Percentiles rank a stretch among this genome's conserved stretches.
phyloP scores from a whole-genome alignment of 2,113 vertebrate genomes.

The Syngnathus floridae region DNA sequence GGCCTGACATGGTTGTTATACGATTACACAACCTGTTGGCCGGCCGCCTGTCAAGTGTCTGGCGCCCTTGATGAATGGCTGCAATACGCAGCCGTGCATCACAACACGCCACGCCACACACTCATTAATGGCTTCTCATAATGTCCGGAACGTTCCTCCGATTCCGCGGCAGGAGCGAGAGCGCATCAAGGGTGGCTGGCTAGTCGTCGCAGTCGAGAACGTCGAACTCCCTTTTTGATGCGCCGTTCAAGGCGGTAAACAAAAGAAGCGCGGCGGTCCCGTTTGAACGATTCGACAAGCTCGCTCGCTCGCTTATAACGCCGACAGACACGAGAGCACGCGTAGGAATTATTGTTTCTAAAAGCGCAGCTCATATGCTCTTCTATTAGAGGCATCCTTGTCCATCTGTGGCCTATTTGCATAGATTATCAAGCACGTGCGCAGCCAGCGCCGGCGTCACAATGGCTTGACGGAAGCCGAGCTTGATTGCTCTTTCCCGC shows the following conservation, averaged over 20 bases:
- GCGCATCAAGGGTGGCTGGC: neutral
- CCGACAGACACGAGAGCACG: neutral
- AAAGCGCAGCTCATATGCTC: slow-evolving; percentile 44
- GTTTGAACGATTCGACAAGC: slow-evolving; percentile 69
- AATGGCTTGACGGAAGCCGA: slow-evolving; percentile 49
- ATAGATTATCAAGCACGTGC: slow-evolving; percentile 42
- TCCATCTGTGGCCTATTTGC: slow-evolving; percentile 58
- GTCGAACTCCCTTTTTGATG: slow-evolving; percentile 54
- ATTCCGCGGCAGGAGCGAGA: slow-evolving; percentile 29
- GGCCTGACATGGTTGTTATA: slow-evolving; percentile 70
- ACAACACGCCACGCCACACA: slow-evolving; percentile 60
- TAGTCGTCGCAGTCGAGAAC: slow-evolving; percentile 18
- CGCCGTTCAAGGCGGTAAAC: slow-evolving; percentile 54
- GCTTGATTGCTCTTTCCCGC: slow-evolving; percentile 62
- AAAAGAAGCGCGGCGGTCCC: slow-evolving; percentile 55
- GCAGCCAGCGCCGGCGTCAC: slow-evolving; percentile 40
- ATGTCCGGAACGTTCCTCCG: slow-evolving; percentile 50
- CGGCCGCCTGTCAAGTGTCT: slow-evolving; percentile 69
- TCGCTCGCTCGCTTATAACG: slow-evolving; percentile 39
- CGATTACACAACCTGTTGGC: slow-evolving; percentile 74
- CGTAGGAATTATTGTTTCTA: slow-evolving; percentile 32
- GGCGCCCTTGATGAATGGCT: slow-evolving; percentile 71
- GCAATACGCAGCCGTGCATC: slow-evolving; percentile 68
- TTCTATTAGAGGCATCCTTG: slow-evolving; percentile 41
- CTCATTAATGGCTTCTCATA: slow-evolving; percentile 71